A percentile compares a stretch with the other conserved stretches of the same genome.
Conservation (phyloP, 2,797 vertebrate species). For the Protosalanx chinensis region DNA sequence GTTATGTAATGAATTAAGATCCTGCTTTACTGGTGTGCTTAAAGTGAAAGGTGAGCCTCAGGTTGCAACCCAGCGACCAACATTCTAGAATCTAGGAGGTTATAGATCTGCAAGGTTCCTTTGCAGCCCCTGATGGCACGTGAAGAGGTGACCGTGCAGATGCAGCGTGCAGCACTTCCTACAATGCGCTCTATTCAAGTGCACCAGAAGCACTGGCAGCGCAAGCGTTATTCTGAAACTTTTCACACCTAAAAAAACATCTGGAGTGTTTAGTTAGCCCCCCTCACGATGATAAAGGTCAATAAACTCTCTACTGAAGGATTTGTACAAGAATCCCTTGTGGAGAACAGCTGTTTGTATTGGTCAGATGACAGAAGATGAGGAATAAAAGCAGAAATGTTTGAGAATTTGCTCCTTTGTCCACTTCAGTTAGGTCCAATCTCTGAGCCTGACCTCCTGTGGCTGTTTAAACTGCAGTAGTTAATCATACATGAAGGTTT, state of each 20-base stretch:
- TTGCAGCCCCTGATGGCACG: not conserved
- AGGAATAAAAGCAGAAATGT: not conserved
- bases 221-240: too few species aligned
- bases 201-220: too few species aligned
- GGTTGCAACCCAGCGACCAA: not conserved
- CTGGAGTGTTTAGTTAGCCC: too few species aligned
- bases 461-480: conserved; percentile 14
- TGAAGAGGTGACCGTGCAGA: not conserved
- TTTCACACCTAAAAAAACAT: too few species aligned
- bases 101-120: too few species aligned
- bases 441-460: conserved; percentile 39
- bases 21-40: not conserved
- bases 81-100: too few species aligned
- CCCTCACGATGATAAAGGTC: too few species aligned
- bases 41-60: not conserved
- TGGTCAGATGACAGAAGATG: too few species aligned
- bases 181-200: too few species aligned
- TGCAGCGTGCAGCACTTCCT: too few species aligned
- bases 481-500: conserved; percentile 29
- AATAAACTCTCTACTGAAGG: not conserved
- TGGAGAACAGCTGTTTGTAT: too few species aligned
- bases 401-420: not conserved
- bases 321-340: too few species aligned
- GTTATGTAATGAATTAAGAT: conserved; percentile 17
- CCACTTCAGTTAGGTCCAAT: not conserved